Evolutionary conservation across 2,113 vertebrate species (phyloP).

Genomic region (Hippocampus barbouri): DNA sequence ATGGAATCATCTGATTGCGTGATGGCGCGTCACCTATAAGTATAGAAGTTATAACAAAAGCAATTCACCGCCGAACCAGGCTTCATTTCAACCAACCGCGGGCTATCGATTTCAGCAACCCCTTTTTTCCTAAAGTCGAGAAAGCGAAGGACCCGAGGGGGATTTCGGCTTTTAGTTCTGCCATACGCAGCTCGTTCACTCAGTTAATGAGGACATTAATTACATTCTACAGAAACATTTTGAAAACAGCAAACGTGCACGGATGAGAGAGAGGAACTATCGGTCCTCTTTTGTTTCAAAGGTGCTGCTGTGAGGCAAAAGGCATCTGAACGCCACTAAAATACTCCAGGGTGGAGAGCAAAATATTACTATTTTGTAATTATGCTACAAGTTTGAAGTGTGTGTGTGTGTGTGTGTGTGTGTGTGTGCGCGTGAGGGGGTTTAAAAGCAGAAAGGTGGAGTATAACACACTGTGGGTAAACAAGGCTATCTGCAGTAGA

Average conservation of each 20-base stretch:
- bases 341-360: slow-evolving; percentile 45
- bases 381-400: slow-evolving; percentile 47
- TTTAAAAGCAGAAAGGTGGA: slow-evolving; percentile 33
- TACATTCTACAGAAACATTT: slow-evolving; percentile 50
- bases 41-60: not conserved
- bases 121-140: slow-evolving; percentile 28
- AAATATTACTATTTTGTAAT: slow-evolving; percentile 58
- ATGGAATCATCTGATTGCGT: not conserved
- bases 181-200: slow-evolving; percentile 50
- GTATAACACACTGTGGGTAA: slow-evolving; percentile 30
- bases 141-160: slow-evolving; percentile 30
- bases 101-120: slow-evolving; percentile 35
- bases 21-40: not conserved
- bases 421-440: slow-evolving; percentile 25
- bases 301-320: slow-evolving; percentile 50
- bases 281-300: slow-evolving; percentile 43
- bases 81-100: slow-evolving; percentile 29
- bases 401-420: too few relatives aligned
- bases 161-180: slow-evolving; percentile 43
- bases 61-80: not conserved
- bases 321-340: slow-evolving; percentile 37
- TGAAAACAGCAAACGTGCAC: slow-evolving; percentile 31
- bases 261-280: slow-evolving; percentile 42
- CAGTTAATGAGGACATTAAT: slow-evolving; percentile 67
- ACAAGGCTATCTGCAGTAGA: slow-evolving; percentile 58